Base-by-base conservation (phyloP, 2,888 invertebrate species). In the Dioctria linearis region DNA sequence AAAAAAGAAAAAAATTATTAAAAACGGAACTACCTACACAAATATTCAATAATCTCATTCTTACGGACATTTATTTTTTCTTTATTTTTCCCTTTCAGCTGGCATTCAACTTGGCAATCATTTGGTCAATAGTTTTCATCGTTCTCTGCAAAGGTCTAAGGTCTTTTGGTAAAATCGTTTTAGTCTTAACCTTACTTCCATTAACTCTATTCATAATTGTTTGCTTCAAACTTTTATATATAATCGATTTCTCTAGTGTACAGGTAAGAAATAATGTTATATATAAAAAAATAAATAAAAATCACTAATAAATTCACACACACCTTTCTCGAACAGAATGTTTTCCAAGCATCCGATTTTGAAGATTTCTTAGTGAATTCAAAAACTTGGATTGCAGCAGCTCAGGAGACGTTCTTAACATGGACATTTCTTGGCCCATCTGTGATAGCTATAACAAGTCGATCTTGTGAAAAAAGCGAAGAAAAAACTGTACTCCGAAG, bases 71-170 rank as follows among this genome's bases (percentile, higher is more conserved):
- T 76, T 63, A 76, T 46, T 46, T 63, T 76, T 76, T 54, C 25
- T 76, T 43, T 49, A 25, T 63, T 49, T 43, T 63, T 61, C n/a
- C 73, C 88, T 96, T 96, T 89, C 95, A 97, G 91, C 93, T 96
- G 83, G 95, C 96, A 3, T 96, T 97, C 89, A 96, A 96, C 88
- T 90, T 97, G 87, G 95, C 95, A 0, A 94, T 97, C 4, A 94
- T 96, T 39, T 97, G 97, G 97, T 94, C 95, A 92, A 93, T 95
- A 71, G 94, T 96, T 5, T 97, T 97, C 86, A 93, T 97, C 39
- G 93, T 95, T 65, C 91, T 97, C 39, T 96, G 96, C 88, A 96
- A 96, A 92, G 96, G 97, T 81, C 89, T 96, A 61, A 92, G 95
- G 81, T 89, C 89, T 0, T 85, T 88, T 73, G 89, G 89, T 4